A percentile compares a stretch with the other conserved stretches of the same genome.
phyloP scores from a whole-genome alignment of 1,140 invertebrate genomes.

The Listronotus oregonensis region DNA sequence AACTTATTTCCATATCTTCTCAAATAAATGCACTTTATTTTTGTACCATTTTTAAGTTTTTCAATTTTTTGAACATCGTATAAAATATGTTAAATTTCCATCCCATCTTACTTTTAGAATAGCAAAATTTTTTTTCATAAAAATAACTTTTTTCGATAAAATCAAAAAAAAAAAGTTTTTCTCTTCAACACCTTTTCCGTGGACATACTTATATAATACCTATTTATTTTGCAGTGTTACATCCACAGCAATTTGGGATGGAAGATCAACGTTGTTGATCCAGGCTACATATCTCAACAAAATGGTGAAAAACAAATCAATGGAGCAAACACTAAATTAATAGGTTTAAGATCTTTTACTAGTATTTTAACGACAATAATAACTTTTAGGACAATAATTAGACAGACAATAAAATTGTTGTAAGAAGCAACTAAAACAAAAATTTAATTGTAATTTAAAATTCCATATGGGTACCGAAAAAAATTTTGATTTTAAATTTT shows the following conservation, averaged over 20 bases:
- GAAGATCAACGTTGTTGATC: slow-evolving; percentile 88
- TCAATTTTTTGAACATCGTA: no score
- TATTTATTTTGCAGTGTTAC: slow-evolving; percentile 82
- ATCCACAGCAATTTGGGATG: slow-evolving; percentile 89
- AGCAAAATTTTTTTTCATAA: no score
- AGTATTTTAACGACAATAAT: slow-evolving; percentile 26
- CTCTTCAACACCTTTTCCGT: no score
- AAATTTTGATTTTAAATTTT: slow-evolving; percentile 1
- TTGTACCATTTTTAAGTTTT: no score
- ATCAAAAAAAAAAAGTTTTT: no score
- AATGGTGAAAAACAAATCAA: slow-evolving; percentile 28
- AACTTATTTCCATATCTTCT: no score
- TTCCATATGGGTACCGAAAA: no score
- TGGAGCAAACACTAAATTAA: not conserved
- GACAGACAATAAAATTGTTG: slow-evolving; percentile 10
- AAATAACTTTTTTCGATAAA: no score
- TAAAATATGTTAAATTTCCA: no score
- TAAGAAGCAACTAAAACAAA: slow-evolving; percentile 4
- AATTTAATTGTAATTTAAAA: not conserved
- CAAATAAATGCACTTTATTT: no score
- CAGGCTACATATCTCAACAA: slow-evolving; percentile 56
- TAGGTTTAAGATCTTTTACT: not conserved
- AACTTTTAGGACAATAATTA: slow-evolving; percentile 17
- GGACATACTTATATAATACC: no score
- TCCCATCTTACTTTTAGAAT: no score